Conservation (phyloP, 1,140 invertebrate species). For the Temnothorax longispinosus region DNA sequence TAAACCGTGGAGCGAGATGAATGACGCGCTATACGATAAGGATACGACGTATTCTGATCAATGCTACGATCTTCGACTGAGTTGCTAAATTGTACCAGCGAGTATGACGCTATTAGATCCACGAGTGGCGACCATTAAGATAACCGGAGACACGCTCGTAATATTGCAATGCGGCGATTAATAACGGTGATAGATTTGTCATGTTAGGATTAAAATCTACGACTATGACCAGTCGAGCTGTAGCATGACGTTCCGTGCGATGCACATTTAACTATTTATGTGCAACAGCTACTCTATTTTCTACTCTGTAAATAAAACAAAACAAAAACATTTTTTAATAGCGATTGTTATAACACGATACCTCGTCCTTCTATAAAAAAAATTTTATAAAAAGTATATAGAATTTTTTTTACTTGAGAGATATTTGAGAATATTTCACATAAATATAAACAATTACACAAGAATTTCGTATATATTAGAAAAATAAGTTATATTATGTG, state of each 20-base stretch:
- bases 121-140: slow-evolving; percentile 45
- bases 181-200: slow-evolving; percentile 49
- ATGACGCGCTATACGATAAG: slow-evolving; percentile 45
- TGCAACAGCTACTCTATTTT: not conserved
- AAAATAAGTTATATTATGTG: too few species aligned
- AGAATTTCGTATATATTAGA: not conserved
- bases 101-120: slow-evolving; percentile 26
- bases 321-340: not conserved
- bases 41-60: slow-evolving; percentile 8
- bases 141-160: not conserved
- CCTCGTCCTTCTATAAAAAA: not conserved
- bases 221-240: not conserved
- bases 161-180: slow-evolving; percentile 34
- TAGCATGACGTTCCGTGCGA: not conserved
- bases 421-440: not conserved
- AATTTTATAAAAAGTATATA: not conserved
- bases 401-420: not conserved
- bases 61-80: slow-evolving; percentile 33
- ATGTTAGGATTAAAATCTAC: slow-evolving; percentile 27
- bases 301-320: not conserved
- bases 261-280: slow-evolving; percentile 9
- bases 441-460: not conserved
- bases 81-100: not conserved
- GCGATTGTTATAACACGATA: not conserved
- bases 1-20: slow-evolving; percentile 17